Conservation (phyloP, 1,140 invertebrate genomes). For the Anoplolepis gracilipes region DNA sequence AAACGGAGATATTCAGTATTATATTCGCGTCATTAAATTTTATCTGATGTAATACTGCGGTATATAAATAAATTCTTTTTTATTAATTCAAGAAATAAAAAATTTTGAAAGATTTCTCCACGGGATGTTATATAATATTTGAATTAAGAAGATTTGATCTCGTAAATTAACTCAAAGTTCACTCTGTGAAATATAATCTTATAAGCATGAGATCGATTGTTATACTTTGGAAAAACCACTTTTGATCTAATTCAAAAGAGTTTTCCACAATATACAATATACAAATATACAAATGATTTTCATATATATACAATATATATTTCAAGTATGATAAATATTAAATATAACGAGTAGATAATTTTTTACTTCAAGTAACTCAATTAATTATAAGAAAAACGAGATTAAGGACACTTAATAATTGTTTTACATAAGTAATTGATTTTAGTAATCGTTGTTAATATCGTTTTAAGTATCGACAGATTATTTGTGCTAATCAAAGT, state of each 20-base stretch:
- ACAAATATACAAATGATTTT: no score
- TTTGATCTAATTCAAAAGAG: not conserved
- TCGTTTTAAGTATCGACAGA: not conserved
- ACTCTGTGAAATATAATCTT: constrained; percentile 56
- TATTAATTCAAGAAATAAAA: constrained; percentile 64
- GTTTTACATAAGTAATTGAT: not conserved
- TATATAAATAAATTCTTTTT: constrained; percentile 50
- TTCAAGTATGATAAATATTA: not conserved
- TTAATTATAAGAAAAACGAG: no score
- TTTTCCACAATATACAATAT: not conserved
- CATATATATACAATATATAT: not conserved
- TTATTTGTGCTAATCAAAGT: not conserved
- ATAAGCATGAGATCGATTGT: constrained; percentile 53
- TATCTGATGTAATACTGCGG: constrained; percentile 19
- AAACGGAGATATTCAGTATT: constrained; percentile 4
- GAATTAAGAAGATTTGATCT: constrained; percentile 71
- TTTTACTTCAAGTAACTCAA: not conserved
- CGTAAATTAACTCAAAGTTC: constrained; percentile 63
- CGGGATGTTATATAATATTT: constrained; percentile 64
- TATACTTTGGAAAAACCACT: constrained; percentile 7
- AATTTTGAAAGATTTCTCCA: constrained; percentile 62
- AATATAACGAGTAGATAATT: not conserved
- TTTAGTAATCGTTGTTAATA: no score
- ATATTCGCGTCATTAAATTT: constrained; percentile 38
- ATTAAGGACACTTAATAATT: no score